Percentiles rank a stretch among this genome's conserved stretches.
These are phyloP conservation scores for Temnothorax ravouxi DNA, from an alignment of 2,888 invertebrate genomes.

Conservation along the genomic window DNA sequence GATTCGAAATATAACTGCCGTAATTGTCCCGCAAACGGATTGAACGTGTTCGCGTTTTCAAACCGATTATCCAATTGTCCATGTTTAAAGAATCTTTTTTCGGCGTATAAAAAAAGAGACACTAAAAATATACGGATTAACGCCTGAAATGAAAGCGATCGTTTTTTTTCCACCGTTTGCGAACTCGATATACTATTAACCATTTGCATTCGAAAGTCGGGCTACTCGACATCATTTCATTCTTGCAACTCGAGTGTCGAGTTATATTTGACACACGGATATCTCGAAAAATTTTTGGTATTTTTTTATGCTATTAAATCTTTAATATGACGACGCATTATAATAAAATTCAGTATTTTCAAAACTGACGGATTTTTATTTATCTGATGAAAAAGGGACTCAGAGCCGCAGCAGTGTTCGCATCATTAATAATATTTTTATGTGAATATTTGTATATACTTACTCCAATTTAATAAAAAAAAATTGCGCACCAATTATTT, in stretches of 20 bases:
- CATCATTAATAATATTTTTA: no score
- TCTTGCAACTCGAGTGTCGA: no score
- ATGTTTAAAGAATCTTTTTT: conserved; percentile 20
- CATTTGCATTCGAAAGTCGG: background rate
- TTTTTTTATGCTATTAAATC: background rate
- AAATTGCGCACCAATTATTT: no score
- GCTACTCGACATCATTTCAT: background rate
- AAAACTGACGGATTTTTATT: background rate
- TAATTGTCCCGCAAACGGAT: conserved; percentile 18
- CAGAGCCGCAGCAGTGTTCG: no score
- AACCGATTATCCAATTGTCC: background rate
- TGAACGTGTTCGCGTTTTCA: background rate
- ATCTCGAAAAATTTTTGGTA: background rate
- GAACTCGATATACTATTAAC: background rate
- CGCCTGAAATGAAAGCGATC: background rate
- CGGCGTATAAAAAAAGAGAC: background rate
- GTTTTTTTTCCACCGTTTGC: background rate
- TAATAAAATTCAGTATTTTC: background rate
- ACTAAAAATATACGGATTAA: background rate
- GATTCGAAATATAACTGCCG: background rate
- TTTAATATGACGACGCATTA: background rate
- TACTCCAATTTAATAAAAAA: no score
- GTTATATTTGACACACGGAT: background rate
- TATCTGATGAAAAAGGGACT: no score
- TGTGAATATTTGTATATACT: no score